phyloP scores from a whole-genome alignment of 1,140 invertebrate genomes.

The Zaprionus vittiger region DNA sequence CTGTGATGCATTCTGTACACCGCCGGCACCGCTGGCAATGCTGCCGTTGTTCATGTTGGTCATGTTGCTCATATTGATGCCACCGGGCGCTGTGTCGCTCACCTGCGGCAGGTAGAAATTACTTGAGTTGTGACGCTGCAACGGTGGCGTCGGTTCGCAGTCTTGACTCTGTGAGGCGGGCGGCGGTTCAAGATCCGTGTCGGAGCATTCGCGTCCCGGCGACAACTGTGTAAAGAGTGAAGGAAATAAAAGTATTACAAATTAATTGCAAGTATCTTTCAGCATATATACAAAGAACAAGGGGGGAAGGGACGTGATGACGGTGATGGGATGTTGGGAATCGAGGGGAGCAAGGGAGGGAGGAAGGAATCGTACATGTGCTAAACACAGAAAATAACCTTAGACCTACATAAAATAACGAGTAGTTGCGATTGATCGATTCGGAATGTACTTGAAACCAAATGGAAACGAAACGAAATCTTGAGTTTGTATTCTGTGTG shows the following conservation, averaged over 20 bases:
- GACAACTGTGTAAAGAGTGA: conserved; percentile 87
- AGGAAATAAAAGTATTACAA: neutral
- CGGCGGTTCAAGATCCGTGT: conserved; percentile 91
- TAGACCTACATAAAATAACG: conserved; percentile 29
- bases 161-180: conserved; percentile 95
- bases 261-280: conserved; percentile 22
- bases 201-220: conserved; percentile 90
- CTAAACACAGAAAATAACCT: conserved; percentile 33
- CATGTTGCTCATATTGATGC: conserved; percentile 55
- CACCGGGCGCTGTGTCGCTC: conserved; percentile 40
- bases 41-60: conserved; percentile 73
- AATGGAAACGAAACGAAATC: conserved; percentile 40
- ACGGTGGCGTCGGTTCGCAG: conserved; percentile 95
- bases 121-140: conserved; percentile 94
- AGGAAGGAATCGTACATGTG: conserved; percentile 14
- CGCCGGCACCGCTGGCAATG: conserved; percentile 55
- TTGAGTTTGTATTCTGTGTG: neutral
- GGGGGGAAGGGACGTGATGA: too few species aligned
- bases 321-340: too few species aligned
- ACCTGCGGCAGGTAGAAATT: conserved; percentile 93
- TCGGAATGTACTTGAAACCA: conserved; percentile 44
- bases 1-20: conserved; percentile 19
- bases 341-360: neutral
- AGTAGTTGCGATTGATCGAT: conserved; percentile 44
- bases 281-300: too few species aligned